These are phyloP conservation scores for Zoanthus gigantus DNA, from an alignment of 92 coral and sea anemone genomes.

Conservation along the genomic window DNA sequence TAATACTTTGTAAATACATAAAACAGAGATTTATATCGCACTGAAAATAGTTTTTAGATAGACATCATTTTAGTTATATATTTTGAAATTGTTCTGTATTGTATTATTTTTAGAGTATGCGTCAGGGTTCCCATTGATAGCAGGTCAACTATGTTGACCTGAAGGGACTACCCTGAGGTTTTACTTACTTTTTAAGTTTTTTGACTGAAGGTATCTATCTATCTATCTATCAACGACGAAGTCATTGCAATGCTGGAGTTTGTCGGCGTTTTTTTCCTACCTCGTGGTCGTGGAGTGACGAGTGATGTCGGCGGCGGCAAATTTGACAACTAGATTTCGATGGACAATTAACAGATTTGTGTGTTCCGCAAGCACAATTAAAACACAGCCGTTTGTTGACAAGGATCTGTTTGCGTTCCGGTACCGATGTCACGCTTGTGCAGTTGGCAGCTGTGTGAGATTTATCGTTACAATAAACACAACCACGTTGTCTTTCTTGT, in stretches of 20 bases:
- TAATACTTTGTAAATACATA: no score
- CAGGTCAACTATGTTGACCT: no score
- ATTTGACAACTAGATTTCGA: conserved; percentile 53
- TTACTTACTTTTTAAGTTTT: no score
- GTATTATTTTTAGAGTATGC: no score
- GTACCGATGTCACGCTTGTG: conserved; percentile 21
- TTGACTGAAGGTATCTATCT: no score
- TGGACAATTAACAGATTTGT: conserved; percentile 45
- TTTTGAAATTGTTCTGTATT: no score
- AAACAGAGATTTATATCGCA: no score
- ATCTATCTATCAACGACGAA: background rate
- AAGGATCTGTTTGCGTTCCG: conserved; percentile 63
- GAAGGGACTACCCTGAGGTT: no score
- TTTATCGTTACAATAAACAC: conserved; percentile 57
- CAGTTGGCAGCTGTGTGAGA: conserved; percentile 47
- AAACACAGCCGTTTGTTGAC: conserved; percentile 56
- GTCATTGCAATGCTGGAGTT: background rate
- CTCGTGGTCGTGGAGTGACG: conserved; percentile 52
- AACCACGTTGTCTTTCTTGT: conserved; percentile 42
- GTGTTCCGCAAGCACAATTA: conserved; percentile 36
- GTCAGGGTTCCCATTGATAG: no score
- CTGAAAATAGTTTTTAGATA: no score
- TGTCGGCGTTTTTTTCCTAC: background rate
- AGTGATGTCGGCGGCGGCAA: conserved; percentile 66
- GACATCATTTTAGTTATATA: no score